Percentiles rank a stretch among this genome's conserved stretches.
Evolutionary conservation across 2,888 invertebrate species (phyloP).

Genomic region (Platycnemis pennipes): DNA sequence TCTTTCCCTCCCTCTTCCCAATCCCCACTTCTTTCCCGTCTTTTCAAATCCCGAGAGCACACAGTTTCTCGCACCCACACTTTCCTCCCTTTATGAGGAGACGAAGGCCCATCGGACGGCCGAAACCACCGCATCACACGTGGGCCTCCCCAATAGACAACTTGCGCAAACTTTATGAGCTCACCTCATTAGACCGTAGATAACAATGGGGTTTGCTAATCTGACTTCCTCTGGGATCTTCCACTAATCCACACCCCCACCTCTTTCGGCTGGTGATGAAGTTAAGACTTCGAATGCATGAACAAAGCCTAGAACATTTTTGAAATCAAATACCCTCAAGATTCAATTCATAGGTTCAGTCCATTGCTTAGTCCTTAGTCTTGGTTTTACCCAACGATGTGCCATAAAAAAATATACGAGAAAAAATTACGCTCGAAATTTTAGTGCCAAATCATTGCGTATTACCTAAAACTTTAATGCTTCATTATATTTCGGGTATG

Average conservation of each 20-base stretch:
- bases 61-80: not conserved
- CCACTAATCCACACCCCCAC: constrained; percentile 48
- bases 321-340: not conserved
- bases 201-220: constrained; percentile 54
- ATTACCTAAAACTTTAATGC: too few relatives aligned
- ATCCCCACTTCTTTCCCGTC: not conserved
- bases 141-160: not conserved
- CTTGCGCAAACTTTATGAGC: constrained; percentile 33
- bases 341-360: too few relatives aligned
- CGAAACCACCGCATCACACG: not conserved
- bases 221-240: constrained; percentile 24
- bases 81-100: not conserved
- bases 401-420: too few relatives aligned
- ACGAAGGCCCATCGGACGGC: not conserved
- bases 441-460: too few relatives aligned
- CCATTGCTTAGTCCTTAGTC: too few relatives aligned
- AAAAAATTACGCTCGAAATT: too few relatives aligned
- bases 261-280: not conserved
- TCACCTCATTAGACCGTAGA: constrained; percentile 39
- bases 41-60: not conserved
- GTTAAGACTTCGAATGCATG: constrained; percentile 12
- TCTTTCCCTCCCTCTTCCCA: not conserved
- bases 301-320: not conserved
- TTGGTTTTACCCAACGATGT: too few relatives aligned
- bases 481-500: too few relatives aligned